These are phyloP conservation scores for Trimorus sp. DNA, from an alignment of 2,888 invertebrate species.

Conservation along the genomic window DNA sequence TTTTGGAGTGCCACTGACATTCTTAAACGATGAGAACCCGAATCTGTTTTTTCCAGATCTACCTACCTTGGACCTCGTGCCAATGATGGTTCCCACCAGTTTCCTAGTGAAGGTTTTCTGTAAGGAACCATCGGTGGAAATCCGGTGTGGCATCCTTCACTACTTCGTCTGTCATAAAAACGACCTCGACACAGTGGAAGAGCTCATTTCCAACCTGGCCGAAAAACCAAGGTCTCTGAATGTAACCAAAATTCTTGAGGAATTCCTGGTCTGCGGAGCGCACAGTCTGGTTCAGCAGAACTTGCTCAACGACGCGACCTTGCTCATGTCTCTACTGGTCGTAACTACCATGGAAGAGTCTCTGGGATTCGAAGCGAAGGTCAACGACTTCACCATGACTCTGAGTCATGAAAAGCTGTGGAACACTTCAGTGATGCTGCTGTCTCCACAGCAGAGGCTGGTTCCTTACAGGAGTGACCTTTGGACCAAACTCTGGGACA, in stretches of 20 bases:
- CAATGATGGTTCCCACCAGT: constrained; percentile 85
- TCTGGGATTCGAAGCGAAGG: constrained; percentile 85
- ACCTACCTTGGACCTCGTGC: constrained; percentile 88
- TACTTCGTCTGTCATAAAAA: constrained; percentile 90
- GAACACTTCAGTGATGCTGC: constrained; percentile 91
- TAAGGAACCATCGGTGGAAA: constrained; percentile 86
- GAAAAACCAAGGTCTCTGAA: constrained; percentile 85
- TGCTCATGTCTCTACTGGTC: constrained; percentile 87
- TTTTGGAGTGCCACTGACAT: no score
- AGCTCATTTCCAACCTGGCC: constrained; percentile 86
- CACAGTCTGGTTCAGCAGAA: constrained; percentile 88
- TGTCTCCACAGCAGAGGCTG: constrained; percentile 92
- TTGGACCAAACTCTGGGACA: constrained; percentile 92
- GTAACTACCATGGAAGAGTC: constrained; percentile 85
- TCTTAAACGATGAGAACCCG: no score
- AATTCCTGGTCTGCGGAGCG: constrained; percentile 90
- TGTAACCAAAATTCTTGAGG: constrained; percentile 88
- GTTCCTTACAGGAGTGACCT: constrained; percentile 91
- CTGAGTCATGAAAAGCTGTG: constrained; percentile 89
- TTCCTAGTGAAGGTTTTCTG: constrained; percentile 88
- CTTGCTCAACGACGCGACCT: constrained; percentile 87
- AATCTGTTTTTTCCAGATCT: constrained; percentile 82
- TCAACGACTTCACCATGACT: constrained; percentile 84
- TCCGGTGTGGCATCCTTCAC: constrained; percentile 91
- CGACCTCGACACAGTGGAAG: constrained; percentile 88